These are phyloP conservation scores for Centropus unirufus DNA, from an alignment of 2,113 vertebrate genomes.

Conservation along the genomic window DNA sequence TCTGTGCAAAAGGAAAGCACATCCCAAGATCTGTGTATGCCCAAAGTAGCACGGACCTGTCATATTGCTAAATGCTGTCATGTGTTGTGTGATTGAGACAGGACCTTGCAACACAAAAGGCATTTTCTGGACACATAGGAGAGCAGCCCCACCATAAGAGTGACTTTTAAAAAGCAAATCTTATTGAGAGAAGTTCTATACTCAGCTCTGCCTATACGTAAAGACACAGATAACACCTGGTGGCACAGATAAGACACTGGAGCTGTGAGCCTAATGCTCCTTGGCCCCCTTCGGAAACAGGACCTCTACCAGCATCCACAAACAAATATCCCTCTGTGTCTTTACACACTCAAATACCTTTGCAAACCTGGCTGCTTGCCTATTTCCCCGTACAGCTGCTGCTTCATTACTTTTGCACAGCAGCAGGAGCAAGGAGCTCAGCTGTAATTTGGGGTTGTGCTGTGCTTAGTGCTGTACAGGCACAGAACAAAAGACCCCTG, in stretches of 20 bases:
- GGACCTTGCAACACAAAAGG: background rate
- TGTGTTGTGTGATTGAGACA: background rate
- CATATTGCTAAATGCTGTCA: background rate
- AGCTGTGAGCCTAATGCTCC: background rate
- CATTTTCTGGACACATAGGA: background rate
- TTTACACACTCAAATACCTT: slow-evolving; percentile 25
- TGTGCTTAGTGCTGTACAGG: background rate
- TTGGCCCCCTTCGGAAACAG: background rate
- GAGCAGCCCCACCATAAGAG: background rate
- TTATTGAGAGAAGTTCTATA: background rate
- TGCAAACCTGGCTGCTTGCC: slow-evolving; percentile 34
- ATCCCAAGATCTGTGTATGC: background rate
- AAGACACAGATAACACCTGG: background rate
- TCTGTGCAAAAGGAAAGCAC: background rate
- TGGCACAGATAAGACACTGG: background rate
- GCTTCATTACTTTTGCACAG: background rate
- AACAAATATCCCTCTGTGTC: slow-evolving; percentile 20
- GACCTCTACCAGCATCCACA: background rate
- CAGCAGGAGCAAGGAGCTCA: background rate
- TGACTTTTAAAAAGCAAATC: background rate
- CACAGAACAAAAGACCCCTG: slow-evolving; percentile 20
- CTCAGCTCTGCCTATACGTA: background rate
- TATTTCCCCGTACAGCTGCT: background rate
- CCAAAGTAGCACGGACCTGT: background rate
- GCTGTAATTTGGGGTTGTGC: background rate